Conservation (phyloP, 2,113 vertebrate species). For the Uropsilus gracilis region DNA sequence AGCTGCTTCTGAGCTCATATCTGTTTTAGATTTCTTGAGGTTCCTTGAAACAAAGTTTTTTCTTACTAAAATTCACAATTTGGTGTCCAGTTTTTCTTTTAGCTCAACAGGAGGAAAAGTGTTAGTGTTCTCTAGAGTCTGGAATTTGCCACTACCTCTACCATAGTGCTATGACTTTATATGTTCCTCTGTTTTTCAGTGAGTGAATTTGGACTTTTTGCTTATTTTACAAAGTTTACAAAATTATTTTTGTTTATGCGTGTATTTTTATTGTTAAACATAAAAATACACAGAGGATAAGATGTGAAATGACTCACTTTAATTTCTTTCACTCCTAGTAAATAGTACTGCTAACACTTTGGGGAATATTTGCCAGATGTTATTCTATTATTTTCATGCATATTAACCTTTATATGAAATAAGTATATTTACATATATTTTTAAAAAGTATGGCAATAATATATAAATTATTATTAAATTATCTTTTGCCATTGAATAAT, state of each 20-base stretch:
- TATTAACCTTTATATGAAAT: too few species aligned
- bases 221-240: neutral
- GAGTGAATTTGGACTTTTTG: neutral
- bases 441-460: too few species aligned
- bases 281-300: neutral
- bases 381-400: too few species aligned
- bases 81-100: slow-evolving; percentile 18
- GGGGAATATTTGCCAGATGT: too few species aligned
- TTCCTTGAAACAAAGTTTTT: slow-evolving; percentile 50
- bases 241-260: neutral
- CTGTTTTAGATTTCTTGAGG: slow-evolving; percentile 49
- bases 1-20: slow-evolving; percentile 34
- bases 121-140: neutral
- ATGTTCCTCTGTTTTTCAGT: neutral
- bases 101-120: neutral
- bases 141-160: neutral
- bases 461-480: too few species aligned
- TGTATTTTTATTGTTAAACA: slow-evolving; percentile 19
- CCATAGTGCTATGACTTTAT: neutral
- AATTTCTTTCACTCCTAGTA: neutral
- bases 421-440: too few species aligned
- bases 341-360: too few species aligned
- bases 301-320: neutral
- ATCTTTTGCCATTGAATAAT: too few species aligned
- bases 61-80: slow-evolving; percentile 14